Evolutionary conservation across 2,797 vertebrate species (phyloP), one percentile per base, ranked within the genome.

Genomic region (Carduelis carduelis): DNA sequence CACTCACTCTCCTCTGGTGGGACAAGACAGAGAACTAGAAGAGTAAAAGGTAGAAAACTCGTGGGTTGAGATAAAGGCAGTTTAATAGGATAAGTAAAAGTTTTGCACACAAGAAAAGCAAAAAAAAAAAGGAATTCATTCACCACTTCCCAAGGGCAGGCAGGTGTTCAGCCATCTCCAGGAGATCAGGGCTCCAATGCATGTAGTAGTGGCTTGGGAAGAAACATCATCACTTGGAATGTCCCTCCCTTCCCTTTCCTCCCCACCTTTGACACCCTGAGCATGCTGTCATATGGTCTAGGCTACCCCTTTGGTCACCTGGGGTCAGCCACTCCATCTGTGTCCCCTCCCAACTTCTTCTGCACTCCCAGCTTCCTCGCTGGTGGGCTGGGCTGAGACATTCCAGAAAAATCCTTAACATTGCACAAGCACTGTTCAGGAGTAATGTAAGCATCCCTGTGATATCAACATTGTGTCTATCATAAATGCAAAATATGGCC

Each of bases 1-100:
- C 2, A 1, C 10, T 55, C 10, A 9, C 22, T 77, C 13, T 15
- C 3, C 4, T 14, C 8, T 10, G 1, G 10, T 8, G 12, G 6
- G 15, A 65, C 0, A 0, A 5, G 6, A 20, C 1, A 47, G 11
- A 55, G 4, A 92, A 7, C 15, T 12, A 46, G 37, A 82, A 71
- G 5, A 57, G 16, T 18, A 53, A 55, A 90, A 74, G 4, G 30
- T 10, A 32, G 14, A 55, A 92, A 87, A 35, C 1, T 37, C 0
- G 0, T 56, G 19, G 8, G 9, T 15, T 89, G 26, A 53, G 23
- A 20, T 60, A 37, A 57, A 66, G 14, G 21, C 1, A 41, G 16
- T 46, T 47, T 47, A 18, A 14, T 1, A 87, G 12, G 18, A 34
- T 44, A 79, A 79, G 11, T 1, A 41, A 68, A 50, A 74, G 21